These are phyloP conservation scores for Lepisosteus osseus DNA, from an alignment of 2,113 vertebrate species.

Conservation along the genomic window DNA sequence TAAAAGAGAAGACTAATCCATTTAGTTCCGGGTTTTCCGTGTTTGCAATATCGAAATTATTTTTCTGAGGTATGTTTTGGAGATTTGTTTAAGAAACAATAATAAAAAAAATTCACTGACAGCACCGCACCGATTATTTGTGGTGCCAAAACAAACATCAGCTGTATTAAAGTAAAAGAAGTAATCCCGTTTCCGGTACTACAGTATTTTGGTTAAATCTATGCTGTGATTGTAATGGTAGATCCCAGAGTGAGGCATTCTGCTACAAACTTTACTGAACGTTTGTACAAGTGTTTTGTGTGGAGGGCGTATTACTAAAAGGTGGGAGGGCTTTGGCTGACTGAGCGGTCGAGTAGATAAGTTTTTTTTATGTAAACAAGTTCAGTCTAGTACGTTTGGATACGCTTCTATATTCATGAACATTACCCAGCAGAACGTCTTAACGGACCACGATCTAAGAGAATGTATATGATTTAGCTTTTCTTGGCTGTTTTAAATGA, in stretches of 20 bases:
- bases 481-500: too few species aligned
- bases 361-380: too few species aligned
- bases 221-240: constrained; percentile 2
- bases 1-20: constrained; percentile 17
- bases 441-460: too few species aligned
- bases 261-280: constrained; percentile 7
- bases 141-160: too few species aligned
- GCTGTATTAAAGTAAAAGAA: not conserved
- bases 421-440: too few species aligned
- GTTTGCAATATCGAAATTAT: not conserved
- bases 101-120: constrained; percentile 3
- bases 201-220: not conserved
- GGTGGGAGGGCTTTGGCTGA: too few species aligned
- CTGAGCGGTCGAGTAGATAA: too few species aligned
- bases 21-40: not conserved
- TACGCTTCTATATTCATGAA: too few species aligned
- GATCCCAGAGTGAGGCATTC: constrained; percentile 12
- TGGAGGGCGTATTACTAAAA: not conserved
- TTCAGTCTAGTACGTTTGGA: too few species aligned
- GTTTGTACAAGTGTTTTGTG: not conserved
- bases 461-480: too few species aligned
- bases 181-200: not conserved
- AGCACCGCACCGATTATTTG: not conserved
- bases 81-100: too few species aligned
- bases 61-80: not conserved